phyloP scores from a whole-genome alignment of 1,140 invertebrate genomes.

The Drosophila sechellia region DNA sequence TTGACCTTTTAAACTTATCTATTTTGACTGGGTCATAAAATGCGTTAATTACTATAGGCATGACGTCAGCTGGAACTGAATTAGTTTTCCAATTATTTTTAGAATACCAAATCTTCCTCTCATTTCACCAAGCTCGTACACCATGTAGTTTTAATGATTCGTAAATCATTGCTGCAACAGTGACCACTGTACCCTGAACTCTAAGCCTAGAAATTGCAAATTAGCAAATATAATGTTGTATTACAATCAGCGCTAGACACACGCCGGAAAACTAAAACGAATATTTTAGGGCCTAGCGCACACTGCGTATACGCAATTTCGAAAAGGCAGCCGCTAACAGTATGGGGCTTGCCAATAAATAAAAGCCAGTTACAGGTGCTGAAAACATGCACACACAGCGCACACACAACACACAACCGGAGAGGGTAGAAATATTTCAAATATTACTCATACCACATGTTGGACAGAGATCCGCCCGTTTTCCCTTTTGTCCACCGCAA shows the following conservation, averaged over 20 bases:
- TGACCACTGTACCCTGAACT: slow-evolving; percentile 11
- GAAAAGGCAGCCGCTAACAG: slow-evolving; percentile 12
- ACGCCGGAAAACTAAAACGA: slow-evolving; percentile 13
- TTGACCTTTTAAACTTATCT: slow-evolving; percentile 1
- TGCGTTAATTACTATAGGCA: background rate
- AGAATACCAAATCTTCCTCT: too few species aligned
- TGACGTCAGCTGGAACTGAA: background rate
- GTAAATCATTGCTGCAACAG: background rate
- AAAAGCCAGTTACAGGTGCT: slow-evolving; percentile 63
- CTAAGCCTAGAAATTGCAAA: slow-evolving; percentile 29
- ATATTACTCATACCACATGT: slow-evolving; percentile 71
- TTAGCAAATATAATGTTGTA: slow-evolving; percentile 20
- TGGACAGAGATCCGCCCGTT: slow-evolving; percentile 12
- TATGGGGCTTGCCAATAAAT: slow-evolving; percentile 31
- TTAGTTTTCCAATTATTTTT: background rate
- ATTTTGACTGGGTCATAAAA: background rate
- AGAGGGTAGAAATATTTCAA: slow-evolving; percentile 48
- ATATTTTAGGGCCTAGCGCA: slow-evolving; percentile 28
- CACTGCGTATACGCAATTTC: slow-evolving; percentile 68
- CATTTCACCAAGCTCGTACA: background rate
- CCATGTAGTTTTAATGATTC: background rate
- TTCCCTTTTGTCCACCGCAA: slow-evolving; percentile 38
- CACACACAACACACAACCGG: slow-evolving; percentile 2
- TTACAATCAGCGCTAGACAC: slow-evolving; percentile 2
- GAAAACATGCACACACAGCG: slow-evolving; percentile 40